Conservation (phyloP, 2,797 vertebrate genomes). For the Poeciliopsis presidionis region DNA sequence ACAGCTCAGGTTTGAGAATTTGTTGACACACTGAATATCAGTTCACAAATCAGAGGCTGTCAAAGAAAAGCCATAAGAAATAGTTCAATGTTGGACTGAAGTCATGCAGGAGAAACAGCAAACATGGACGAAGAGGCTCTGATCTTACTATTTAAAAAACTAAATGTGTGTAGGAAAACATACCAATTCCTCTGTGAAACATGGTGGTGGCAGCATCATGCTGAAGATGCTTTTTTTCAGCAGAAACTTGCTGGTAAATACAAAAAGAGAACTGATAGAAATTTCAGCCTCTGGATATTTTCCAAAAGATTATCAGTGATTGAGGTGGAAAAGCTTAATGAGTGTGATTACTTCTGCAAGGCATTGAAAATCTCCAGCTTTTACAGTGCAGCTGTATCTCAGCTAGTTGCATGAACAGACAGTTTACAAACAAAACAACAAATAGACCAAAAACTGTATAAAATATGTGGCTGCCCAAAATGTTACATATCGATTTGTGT, state of each 20-base stretch:
- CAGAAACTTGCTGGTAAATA: background rate
- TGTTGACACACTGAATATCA: background rate
- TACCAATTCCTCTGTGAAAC: background rate
- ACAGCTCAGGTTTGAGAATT: background rate
- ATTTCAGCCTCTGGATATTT: background rate
- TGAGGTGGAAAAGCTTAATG: background rate
- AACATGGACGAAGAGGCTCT: background rate
- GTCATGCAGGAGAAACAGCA: background rate
- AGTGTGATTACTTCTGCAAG: background rate
- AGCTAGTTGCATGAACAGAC: background rate
- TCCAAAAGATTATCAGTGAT: background rate
- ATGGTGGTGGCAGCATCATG: background rate
- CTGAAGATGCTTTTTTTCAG: background rate
- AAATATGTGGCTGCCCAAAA: background rate
- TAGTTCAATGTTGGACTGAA: background rate
- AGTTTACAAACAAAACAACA: background rate
- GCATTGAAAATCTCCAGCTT: background rate
- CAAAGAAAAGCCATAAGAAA: background rate
- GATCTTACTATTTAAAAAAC: background rate
- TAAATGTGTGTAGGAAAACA: background rate
- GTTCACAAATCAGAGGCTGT: background rate
- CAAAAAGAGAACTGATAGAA: background rate
- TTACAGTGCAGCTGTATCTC: background rate
- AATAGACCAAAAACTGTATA: background rate
- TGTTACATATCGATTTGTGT: background rate